Conservation (phyloP, 2,797 vertebrate species). For the Falco rusticolus region DNA sequence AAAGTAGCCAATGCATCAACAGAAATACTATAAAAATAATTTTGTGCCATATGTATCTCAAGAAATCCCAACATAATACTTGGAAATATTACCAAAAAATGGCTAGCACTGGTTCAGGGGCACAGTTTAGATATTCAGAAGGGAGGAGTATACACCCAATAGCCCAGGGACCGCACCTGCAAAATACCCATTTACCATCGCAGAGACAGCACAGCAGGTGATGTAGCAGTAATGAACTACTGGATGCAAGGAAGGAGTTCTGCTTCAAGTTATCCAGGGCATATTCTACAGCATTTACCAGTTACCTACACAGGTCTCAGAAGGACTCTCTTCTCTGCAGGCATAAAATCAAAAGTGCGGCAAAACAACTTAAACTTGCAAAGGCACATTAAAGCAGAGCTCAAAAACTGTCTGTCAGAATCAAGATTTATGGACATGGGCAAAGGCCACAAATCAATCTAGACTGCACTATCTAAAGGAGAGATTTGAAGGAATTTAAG, state of each 20-base stretch:
- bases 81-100: not conserved
- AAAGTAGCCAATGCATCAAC: not conserved
- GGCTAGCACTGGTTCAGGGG: not conserved
- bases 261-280: not conserved
- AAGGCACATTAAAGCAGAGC: constrained; percentile 31
- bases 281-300: not conserved
- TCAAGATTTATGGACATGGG: not conserved
- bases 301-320: not conserved
- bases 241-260: not conserved
- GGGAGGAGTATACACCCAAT: not conserved
- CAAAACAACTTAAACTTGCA: constrained; percentile 30
- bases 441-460: constrained; percentile 49
- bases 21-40: not conserved
- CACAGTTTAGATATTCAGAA: not conserved
- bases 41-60: rapidly evolving
- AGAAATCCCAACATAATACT: not conserved
- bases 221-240: not conserved
- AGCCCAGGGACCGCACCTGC: not conserved
- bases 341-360: constrained; percentile 1
- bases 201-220: not conserved
- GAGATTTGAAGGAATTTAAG: not conserved
- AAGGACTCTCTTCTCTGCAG: not conserved
- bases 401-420: constrained; percentile 27
- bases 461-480: not conserved
- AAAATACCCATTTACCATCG: not conserved